Conservation (phyloP, 2,888 invertebrate genomes). For the Pheosia tremula region DNA sequence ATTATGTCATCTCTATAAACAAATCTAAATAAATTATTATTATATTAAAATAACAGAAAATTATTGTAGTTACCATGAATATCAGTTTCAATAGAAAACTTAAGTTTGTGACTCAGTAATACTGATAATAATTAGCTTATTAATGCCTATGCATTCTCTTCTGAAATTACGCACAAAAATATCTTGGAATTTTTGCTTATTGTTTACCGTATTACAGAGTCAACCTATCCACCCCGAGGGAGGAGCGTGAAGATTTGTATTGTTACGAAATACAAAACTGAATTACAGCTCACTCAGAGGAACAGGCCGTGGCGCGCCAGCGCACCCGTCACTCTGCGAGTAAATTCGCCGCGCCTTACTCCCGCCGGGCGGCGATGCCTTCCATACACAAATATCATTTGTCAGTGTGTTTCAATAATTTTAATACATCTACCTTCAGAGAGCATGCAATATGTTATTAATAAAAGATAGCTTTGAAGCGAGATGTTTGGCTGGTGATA, state of each 20-base stretch:
- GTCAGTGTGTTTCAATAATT: slow-evolving; percentile 51
- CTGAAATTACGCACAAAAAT: neutral
- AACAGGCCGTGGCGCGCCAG: slow-evolving; percentile 40
- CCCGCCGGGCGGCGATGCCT: slow-evolving; percentile 32
- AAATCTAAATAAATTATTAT: too few species aligned
- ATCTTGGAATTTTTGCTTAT: neutral
- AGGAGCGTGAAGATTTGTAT: slow-evolving; percentile 34
- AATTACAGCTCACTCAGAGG: slow-evolving; percentile 48
- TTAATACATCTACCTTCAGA: slow-evolving; percentile 26
- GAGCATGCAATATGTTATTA: too few species aligned
- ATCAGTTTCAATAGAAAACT: too few species aligned
- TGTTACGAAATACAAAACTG: slow-evolving; percentile 45
- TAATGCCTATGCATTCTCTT: neutral
- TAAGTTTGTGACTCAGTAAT: too few species aligned
- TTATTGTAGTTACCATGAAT: too few species aligned
- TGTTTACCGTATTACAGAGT: neutral
- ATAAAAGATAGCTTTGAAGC: too few species aligned
- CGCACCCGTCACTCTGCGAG: slow-evolving; percentile 46
- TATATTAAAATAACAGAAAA: too few species aligned
- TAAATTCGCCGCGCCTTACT: slow-evolving; percentile 31
- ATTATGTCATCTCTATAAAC: too few species aligned
- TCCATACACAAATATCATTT: slow-evolving; percentile 53
- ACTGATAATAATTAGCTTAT: too few species aligned
- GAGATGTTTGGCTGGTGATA: too few species aligned
- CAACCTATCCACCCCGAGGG: slow-evolving; percentile 15